Conservation (phyloP, 2,797 vertebrate species). For the Rhadinocentrus ornatus region DNA sequence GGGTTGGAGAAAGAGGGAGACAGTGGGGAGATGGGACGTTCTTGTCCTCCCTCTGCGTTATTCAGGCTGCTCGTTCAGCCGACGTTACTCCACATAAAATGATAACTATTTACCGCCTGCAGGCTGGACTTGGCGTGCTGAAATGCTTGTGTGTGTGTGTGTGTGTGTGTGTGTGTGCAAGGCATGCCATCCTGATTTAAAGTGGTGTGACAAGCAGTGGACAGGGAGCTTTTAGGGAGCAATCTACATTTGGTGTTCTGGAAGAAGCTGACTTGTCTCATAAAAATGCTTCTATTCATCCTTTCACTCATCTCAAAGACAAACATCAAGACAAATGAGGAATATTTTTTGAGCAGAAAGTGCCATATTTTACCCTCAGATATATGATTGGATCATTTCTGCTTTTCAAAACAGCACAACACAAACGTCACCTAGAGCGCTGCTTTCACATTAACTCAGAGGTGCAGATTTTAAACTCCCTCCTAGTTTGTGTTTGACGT, state of each 20-base stretch:
- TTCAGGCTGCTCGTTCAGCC: conserved; percentile 65
- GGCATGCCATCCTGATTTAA: conserved; percentile 22
- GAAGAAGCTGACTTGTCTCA: too few species aligned
- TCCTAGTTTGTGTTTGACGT: too few species aligned
- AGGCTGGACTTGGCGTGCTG: conserved; percentile 25
- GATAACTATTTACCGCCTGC: conserved; percentile 21
- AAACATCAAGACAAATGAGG: too few species aligned
- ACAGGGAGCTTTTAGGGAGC: conserved; percentile 11
- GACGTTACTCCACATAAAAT: conserved; percentile 27
- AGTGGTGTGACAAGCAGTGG: conserved; percentile 41
- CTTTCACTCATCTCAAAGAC: too few species aligned
- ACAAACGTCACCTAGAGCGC: too few species aligned
- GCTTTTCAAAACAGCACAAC: too few species aligned
- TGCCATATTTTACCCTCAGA: too few species aligned
- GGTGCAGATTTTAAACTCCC: too few species aligned
- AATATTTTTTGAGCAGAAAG: too few species aligned
- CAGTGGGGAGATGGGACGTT: conserved; percentile 2
- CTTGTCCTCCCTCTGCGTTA: conserved; percentile 43
- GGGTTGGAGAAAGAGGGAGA: not conserved
- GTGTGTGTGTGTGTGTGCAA: not conserved
- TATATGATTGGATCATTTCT: too few species aligned
- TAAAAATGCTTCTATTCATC: too few species aligned
- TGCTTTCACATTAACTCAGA: too few species aligned
- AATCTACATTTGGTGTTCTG: conserved; percentile 2
- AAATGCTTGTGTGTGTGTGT: conserved; percentile 16